A percentile compares a stretch with the other conserved stretches of the same genome.
Conservation (phyloP, 2,888 invertebrate species). For the Dorcus hopei region DNA sequence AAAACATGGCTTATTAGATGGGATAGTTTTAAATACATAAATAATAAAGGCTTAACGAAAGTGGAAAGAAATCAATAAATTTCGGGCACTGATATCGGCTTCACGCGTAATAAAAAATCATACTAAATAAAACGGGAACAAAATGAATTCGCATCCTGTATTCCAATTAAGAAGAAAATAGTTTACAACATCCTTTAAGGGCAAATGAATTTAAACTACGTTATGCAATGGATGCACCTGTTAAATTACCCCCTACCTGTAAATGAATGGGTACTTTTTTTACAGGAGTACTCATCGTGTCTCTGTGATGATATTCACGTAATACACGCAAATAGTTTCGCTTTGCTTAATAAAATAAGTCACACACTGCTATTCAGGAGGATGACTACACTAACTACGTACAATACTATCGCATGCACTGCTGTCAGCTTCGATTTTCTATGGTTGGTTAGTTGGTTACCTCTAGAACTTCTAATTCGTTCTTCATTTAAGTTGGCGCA, state of each 20-base stretch:
- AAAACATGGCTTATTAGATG: too few relatives aligned
- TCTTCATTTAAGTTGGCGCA: too few relatives aligned
- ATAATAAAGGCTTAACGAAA: not conserved
- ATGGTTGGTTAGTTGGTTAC: too few relatives aligned
- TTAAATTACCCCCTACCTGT: conserved; percentile 60
- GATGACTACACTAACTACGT: too few relatives aligned
- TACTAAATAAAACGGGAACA: not conserved
- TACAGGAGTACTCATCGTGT: conserved; percentile 72
- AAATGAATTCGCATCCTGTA: not conserved
- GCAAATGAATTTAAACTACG: conserved; percentile 1
- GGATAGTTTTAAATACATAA: too few relatives aligned
- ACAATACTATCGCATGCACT: too few relatives aligned
- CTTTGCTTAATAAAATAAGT: too few relatives aligned
- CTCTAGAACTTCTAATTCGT: too few relatives aligned
- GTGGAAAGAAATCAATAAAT: conserved; percentile 8
- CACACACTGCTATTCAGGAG: too few relatives aligned
- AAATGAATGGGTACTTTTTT: conserved; percentile 94
- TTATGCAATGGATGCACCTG: conserved; percentile 21
- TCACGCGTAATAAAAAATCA: not conserved
- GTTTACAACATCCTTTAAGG: not conserved
- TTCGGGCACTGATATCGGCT: not conserved
- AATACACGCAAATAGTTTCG: too few relatives aligned
- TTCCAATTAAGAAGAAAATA: not conserved
- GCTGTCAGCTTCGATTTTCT: too few relatives aligned
- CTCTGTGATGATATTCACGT: not conserved